phyloP scores from a whole-genome alignment of 2,113 vertebrate species.

The Percina caprodes region DNA sequence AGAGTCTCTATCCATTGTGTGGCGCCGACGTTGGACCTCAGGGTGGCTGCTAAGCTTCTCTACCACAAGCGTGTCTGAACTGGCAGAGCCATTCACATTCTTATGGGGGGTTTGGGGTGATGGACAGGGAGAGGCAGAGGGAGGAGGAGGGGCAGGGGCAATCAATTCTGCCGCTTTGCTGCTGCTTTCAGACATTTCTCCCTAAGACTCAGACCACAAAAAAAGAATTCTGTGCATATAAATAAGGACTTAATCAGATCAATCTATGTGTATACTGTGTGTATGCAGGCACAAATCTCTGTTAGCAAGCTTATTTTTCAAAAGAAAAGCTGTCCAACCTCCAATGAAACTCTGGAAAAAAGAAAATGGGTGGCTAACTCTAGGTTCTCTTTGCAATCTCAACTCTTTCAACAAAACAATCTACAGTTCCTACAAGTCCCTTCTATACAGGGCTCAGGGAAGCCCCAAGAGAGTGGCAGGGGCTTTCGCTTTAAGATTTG shows the following conservation, averaged over 20 bases:
- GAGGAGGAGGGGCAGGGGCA: conserved; percentile 81
- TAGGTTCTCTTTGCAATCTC: conserved; percentile 30
- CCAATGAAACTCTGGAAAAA: conserved; percentile 35
- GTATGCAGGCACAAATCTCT: conserved; percentile 25
- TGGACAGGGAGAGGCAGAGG: conserved; percentile 76
- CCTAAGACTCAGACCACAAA: conserved; percentile 33
- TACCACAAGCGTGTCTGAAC: conserved; percentile 90
- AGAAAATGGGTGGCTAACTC: conserved; percentile 5
- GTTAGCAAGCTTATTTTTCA: conserved; percentile 23
- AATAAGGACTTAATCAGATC: conserved; percentile 61
- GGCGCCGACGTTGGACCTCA: conserved; percentile 92
- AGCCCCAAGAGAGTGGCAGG: conserved; percentile 75
- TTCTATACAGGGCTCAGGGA: conserved; percentile 60
- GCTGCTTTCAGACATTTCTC: conserved; percentile 81
- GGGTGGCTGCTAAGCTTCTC: conserved; percentile 81
- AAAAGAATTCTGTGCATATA: conserved; percentile 47
- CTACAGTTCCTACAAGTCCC: conserved; percentile 68
- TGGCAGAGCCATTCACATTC: conserved; percentile 91
- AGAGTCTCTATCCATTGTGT: conserved; percentile 98
- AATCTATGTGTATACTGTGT: conserved; percentile 35
- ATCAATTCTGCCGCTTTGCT: conserved; percentile 77
- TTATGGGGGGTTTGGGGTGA: conserved; percentile 84
- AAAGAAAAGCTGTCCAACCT: conserved; percentile 19
- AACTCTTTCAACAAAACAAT: conserved; percentile 63
- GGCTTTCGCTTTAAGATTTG: conserved; percentile 77